Base-by-base conservation (phyloP, 2,113 vertebrate species). In the Syngnathus scovelli region DNA sequence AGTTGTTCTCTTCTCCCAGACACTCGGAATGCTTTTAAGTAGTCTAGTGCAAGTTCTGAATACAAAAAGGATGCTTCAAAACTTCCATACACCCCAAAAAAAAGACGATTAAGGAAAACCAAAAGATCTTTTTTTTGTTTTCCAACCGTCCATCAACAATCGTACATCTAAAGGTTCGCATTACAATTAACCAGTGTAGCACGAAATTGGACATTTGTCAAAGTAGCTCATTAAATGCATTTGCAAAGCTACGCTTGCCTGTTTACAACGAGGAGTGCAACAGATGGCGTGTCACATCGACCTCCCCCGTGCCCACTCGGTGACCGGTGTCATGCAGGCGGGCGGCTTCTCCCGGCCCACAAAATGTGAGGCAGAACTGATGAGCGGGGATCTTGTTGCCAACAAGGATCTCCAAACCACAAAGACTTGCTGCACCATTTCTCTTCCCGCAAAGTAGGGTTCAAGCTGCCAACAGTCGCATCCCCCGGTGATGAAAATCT, bases 351-450 rank as follows among this genome's bases (percentile, higher is more conserved):
- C 68, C 21, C 74, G 73, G 71, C 71, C 5, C 71, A 36, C 71
- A 48, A 69, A 64, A 64, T 39, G 70, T 75, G 84, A 72, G 77
- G 83, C 72, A 55, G 79, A 85, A 84, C 83, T 81, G 74, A 87
- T 87, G 83, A 81, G 69, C 33, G 1, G 69, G 27, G 77, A 77
- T 85, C 79, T 71, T 74, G 64, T 64, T 70, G 77, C 67, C 70
- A 69, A n/a, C 58, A 61, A 73, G 72, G 59, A 81, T 64, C 67
- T 59, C 60, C 48, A 1, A 37, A 63, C 55, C 52, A 21, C 21
- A 0, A 44, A n/a, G 58, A 67, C 21, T 58, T 58, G 55, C 55
- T 12, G 9, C 18, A 66, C 60, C 65, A 41, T 68, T 69, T 70
- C 74, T 74, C 67, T 61, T 64, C 21, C 38, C 19, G 7, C 48